A percentile compares a stretch with the other conserved stretches of the same genome.
Evolutionary conservation across 2,113 vertebrate genomes (phyloP).

Genomic region (Polypterus senegalus): DNA sequence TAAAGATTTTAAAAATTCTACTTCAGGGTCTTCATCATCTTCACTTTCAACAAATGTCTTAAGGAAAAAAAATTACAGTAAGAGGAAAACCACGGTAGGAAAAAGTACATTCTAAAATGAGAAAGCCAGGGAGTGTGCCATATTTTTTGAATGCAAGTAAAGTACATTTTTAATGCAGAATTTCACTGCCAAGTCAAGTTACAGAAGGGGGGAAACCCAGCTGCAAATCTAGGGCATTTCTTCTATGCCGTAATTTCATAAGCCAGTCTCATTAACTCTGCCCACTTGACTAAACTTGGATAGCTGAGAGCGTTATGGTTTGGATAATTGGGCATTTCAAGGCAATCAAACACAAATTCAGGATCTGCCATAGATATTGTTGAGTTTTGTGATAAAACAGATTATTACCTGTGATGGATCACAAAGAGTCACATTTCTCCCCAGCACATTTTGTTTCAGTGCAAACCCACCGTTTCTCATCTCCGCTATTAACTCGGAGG

Average conservation of each 20-base stretch:
- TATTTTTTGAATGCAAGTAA: too few species aligned
- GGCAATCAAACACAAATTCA: slow-evolving; percentile 62
- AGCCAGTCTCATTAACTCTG: slow-evolving; percentile 23
- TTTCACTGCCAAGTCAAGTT: too few species aligned
- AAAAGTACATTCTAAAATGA: neutral
- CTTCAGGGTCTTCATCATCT: slow-evolving; percentile 88
- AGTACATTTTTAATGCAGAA: too few species aligned
- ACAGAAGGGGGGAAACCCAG: neutral
- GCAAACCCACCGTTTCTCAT: slow-evolving; percentile 99
- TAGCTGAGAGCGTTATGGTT: slow-evolving; percentile 12
- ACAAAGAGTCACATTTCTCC: slow-evolving; percentile 84
- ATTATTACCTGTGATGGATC: slow-evolving; percentile 96
- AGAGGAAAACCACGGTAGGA: neutral
- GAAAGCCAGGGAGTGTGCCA: too few species aligned
- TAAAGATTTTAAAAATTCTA: slow-evolving; percentile 92
- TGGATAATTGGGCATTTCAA: slow-evolving; percentile 52
- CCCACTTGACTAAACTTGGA: slow-evolving; percentile 19
- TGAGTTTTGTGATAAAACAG: slow-evolving; percentile 57
- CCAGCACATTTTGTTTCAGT: slow-evolving; percentile 98
- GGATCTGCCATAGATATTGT: slow-evolving; percentile 45
- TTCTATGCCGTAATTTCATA: slow-evolving; percentile 13
- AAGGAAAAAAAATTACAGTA: slow-evolving; percentile 12
- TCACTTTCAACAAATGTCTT: slow-evolving; percentile 88
- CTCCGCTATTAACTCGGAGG: slow-evolving; percentile 98
- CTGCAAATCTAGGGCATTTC: slow-evolving; percentile 10